Evolutionary conservation across 2,888 invertebrate genomes (phyloP), one percentile per base, ranked within the genome.

Genomic region (Lacanobia wlatinum): DNA sequence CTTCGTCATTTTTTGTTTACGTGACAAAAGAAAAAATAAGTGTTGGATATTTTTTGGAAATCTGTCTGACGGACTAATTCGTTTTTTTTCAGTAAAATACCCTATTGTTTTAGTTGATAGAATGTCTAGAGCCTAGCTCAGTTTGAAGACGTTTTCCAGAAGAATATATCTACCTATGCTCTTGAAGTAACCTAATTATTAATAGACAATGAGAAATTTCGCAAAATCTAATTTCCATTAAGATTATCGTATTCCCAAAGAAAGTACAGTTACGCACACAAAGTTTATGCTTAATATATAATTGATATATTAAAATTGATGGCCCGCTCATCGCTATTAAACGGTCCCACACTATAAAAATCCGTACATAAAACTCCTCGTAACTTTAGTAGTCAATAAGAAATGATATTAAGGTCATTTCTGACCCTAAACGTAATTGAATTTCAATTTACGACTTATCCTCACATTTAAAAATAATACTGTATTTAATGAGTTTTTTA

Each of bases 381-480:
- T 84, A 85, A 85, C 84, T 76, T 84, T 76, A 80, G 82, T 80
- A 85, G 81, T 76, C 83, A 84, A 87, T 88, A 88, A 88, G 84
- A 85, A 80, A 21, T 68, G 83, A 86, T 86, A 88, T 89, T 84
- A 87, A 86, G 82, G 80, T 82, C 83, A 70, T 83, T 81, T 78
- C 73, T 70, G 85, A 81, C 87, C 87, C 85, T 88, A 81, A 83
- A 86, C 80, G 84, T 89, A 89, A 90, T 90, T 90, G 90, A 87
- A 90, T 88, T 86, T 84, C 83, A 80, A 89, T 89, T 90, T 90
- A 90, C 83, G 87, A 88, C 62, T 82, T 83, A 85, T 80, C 78
- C 77, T 73, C 73, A 78, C 81, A 76, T 83, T 87, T 84, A 73
- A 85, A 28, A 85, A 86, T 62, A 82, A 73, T 48, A 9, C 53